phyloP scores from a whole-genome alignment of 2,888 invertebrate genomes.

The Cylloceria caligata region DNA sequence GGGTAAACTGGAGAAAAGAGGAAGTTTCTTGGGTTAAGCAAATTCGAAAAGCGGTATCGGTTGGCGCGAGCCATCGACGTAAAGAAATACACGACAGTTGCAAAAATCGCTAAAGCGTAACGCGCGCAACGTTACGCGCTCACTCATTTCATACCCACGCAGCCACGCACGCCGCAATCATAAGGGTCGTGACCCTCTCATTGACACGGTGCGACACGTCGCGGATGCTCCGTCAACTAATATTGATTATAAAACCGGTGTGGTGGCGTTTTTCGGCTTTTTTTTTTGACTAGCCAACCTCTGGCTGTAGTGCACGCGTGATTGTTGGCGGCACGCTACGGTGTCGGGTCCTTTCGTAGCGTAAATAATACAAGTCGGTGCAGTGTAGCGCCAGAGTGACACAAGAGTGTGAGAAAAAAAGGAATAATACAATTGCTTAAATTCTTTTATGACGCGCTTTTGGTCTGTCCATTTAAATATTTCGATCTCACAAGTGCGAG shows the following conservation, averaged over 20 bases:
- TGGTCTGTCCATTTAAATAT: too few relatives aligned
- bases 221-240: conserved; percentile 78
- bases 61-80: conserved; percentile 10
- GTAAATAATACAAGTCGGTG: neutral
- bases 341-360: neutral
- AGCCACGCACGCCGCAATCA: conserved; percentile 39
- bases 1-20: neutral
- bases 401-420: neutral
- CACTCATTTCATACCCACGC: conserved; percentile 45
- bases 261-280: conserved; percentile 57
- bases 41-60: conserved; percentile 45
- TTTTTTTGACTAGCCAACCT: conserved; percentile 38
- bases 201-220: conserved; percentile 75
- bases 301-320: conserved; percentile 60
- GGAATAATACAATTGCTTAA: neutral
- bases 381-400: neutral
- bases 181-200: conserved; percentile 68
- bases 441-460: neutral
- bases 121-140: conserved; percentile 3
- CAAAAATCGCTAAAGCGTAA: too few relatives aligned
- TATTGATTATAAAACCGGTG: conserved; percentile 81
- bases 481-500: too few relatives aligned
- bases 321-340: conserved; percentile 43
- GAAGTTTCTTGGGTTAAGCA: conserved; percentile 8
- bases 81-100: too few relatives aligned